A percentile compares a stretch with the other conserved stretches of the same genome.
Conservation (phyloP, 2,113 vertebrate genomes). For the Ibidorhyncha struthersii region DNA sequence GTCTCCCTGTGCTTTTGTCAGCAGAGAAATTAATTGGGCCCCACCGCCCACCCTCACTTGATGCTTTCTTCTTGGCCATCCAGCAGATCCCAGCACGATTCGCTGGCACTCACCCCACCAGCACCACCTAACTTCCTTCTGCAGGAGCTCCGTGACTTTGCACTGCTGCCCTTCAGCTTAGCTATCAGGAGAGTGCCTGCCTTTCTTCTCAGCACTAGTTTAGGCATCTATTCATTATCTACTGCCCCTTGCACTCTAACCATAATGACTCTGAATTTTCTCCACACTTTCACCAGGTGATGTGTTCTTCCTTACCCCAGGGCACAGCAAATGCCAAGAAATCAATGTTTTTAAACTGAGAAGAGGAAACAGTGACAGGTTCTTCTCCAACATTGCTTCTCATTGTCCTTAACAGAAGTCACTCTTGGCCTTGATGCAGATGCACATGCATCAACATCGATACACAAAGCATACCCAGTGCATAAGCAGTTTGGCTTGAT, state of each 20-base stretch:
- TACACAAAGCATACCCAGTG: neutral
- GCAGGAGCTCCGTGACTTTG: neutral
- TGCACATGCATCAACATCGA: neutral
- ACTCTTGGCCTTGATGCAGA: neutral
- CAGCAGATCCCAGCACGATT: neutral
- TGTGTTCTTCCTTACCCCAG: neutral
- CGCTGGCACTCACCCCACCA: fast-evolving
- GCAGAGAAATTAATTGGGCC: neutral
- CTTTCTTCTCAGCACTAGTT: neutral
- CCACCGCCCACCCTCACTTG: neutral
- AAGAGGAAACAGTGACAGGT: neutral
- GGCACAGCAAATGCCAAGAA: neutral
- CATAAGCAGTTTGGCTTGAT: neutral
- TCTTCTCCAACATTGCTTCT: neutral
- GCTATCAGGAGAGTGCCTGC: neutral
- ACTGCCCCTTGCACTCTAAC: neutral
- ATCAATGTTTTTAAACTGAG: neutral
- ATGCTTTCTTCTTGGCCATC: fast-evolving
- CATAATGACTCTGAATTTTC: neutral
- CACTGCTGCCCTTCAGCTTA: neutral
- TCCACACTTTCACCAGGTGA: neutral
- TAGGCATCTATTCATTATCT: neutral
- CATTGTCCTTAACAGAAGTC: neutral
- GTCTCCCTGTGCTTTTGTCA: neutral
- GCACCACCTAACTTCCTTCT: neutral